Evolutionary conservation across 2,113 vertebrate species (phyloP).

Genomic region (Chlamydotis undulata): DNA sequence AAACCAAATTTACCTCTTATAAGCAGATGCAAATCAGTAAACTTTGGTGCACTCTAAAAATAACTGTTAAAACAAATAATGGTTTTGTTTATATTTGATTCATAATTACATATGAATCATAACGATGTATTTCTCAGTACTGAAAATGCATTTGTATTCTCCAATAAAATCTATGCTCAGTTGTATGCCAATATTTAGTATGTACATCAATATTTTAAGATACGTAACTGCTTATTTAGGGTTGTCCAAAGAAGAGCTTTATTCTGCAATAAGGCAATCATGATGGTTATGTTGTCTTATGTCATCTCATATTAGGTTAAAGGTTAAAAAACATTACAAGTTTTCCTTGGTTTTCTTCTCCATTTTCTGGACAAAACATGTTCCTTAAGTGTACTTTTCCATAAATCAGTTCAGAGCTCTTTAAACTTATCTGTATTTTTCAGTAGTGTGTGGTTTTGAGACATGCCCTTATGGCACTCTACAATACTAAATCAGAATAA

Average conservation of each 20-base stretch:
- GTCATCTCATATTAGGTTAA: background rate
- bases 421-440: background rate
- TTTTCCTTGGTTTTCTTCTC: background rate
- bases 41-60: background rate
- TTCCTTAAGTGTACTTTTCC: background rate
- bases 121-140: background rate
- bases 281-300: background rate
- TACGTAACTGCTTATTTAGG: background rate
- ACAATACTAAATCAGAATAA: background rate
- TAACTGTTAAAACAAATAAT: background rate
- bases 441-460: background rate
- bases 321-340: background rate
- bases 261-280: background rate
- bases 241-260: background rate
- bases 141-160: background rate
- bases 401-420: background rate
- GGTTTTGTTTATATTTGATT: background rate
- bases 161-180: background rate
- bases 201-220: background rate
- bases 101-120: background rate
- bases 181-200: background rate
- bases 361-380: background rate
- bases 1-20: background rate
- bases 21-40: background rate
- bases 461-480: accelerated